Base-by-base conservation (phyloP, 2,797 vertebrate genomes). In the Momotus momota region DNA sequence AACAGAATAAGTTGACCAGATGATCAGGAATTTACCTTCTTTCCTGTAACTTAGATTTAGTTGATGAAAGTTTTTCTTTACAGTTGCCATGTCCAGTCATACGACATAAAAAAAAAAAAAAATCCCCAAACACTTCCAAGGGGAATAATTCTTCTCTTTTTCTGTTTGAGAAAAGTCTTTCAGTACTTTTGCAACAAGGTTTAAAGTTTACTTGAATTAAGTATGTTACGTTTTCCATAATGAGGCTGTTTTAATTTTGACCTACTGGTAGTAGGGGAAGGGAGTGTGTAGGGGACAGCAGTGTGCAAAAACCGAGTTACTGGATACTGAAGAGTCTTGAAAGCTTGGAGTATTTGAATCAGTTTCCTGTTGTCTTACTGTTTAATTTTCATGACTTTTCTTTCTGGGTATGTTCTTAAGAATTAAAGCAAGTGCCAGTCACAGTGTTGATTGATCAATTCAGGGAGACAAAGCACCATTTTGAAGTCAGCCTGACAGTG, bases 1-100 rank as follows among this genome's bases (percentile, higher is more conserved):
- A 90, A 48, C 93, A 96, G 94, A 94, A 90, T 6, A 27, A 81
- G 52, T 79, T 90, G 31, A 84, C 61, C 46, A 43, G 62, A 83
- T 84, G n/a, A 58, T 79, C n/a, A 61, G 46, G 70, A 90, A 70
- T 86, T 81, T 62, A n/a, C 54, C n/a, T 40, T 38, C 57, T 90
- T 94, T 72, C 54, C n/a, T 70, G 1, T 84, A 91, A 65, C 62
- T 41, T 75, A 81, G 22, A 35, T 82, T 15, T 70, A 77, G 77
- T 71, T 90, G 74, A 90, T 81, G 23, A 17, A 91, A 49, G 20
- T 54, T 64, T 81, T 75, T 70, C 74, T 93, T 96, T 71, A 57
- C 89, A 93, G 94, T 95, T 90, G n/a, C 33, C 45, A 94, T 46
- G 33, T 94, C 40, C 13, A 7, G 90, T 92, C 40, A 12, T 60